A percentile compares a stretch with the other conserved stretches of the same genome.
These are phyloP conservation scores for Sander lucioperca DNA, from an alignment of 2,113 vertebrate species.

Conservation along the genomic window DNA sequence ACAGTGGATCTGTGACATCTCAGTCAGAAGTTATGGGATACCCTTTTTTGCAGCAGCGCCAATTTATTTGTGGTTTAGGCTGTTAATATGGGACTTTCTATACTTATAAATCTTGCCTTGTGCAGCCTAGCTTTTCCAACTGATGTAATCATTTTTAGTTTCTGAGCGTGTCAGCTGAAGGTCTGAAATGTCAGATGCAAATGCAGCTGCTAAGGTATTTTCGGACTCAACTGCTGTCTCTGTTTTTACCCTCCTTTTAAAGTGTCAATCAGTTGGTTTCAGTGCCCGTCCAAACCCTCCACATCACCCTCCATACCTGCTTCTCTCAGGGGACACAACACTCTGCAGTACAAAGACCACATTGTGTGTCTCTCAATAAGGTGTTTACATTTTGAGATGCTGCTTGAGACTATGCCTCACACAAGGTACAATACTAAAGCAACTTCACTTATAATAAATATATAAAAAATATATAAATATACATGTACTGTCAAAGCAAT, in stretches of 20 bases:
- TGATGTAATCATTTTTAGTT: constrained; percentile 41
- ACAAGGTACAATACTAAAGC: neutral
- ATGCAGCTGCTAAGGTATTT: constrained; percentile 57
- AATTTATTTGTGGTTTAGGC: constrained; percentile 33
- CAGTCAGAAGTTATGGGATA: constrained; percentile 37
- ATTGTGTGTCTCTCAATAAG: constrained; percentile 62
- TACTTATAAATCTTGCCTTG: constrained; percentile 23
- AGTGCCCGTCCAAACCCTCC: neutral
- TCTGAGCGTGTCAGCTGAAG: constrained; percentile 16
- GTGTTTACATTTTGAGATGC: constrained; percentile 38
- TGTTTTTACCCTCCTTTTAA: constrained; percentile 47
- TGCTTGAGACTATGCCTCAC: constrained; percentile 18
- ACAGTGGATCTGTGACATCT: constrained; percentile 56
- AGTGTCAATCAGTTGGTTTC: constrained; percentile 49
- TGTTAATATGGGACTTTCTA: constrained; percentile 28
- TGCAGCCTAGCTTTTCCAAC: constrained; percentile 10
- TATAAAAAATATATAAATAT: no score
- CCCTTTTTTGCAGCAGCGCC: constrained; percentile 12
- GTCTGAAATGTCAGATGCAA: constrained; percentile 75
- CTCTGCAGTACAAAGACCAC: constrained; percentile 55
- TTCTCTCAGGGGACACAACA: constrained; percentile 46
- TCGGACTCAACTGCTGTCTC: constrained; percentile 4
- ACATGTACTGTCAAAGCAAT: neutral
- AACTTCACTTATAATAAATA: neutral
- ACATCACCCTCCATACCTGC: constrained; percentile 36